These are phyloP conservation scores for Myrmophylax atrothorax DNA, from an alignment of 2,113 vertebrate genomes.

Conservation along the genomic window DNA sequence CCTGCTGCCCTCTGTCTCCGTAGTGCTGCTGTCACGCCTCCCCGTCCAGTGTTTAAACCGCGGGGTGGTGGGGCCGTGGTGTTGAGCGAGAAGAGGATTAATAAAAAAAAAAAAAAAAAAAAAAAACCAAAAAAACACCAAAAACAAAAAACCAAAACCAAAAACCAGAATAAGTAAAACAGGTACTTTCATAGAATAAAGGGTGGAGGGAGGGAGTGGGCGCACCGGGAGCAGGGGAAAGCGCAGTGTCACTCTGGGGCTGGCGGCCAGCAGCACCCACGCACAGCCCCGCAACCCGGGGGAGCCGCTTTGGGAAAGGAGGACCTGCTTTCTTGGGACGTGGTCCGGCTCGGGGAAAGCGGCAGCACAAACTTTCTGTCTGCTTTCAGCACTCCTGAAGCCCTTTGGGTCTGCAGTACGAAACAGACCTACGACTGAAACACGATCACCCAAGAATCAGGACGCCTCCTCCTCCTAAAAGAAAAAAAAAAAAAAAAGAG, in stretches of 20 bases:
- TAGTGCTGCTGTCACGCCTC: neutral
- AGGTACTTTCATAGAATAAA: neutral
- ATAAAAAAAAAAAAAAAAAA: no score
- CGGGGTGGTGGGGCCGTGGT: fast-evolving
- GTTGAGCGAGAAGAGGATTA: neutral
- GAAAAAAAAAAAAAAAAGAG: neutral
- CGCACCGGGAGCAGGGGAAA: neutral
- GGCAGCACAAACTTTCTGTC: conserved; percentile 18
- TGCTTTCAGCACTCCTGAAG: neutral
- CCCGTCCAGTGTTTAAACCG: neutral
- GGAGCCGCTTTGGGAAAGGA: neutral
- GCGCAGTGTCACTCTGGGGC: neutral
- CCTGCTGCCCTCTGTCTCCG: neutral
- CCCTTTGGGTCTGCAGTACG: neutral
- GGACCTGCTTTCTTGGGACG: neutral
- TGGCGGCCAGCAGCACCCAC: neutral
- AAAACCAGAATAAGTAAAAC: neutral
- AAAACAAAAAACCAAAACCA: neutral
- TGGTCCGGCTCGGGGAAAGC: neutral
- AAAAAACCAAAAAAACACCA: no score
- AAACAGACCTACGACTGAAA: neutral
- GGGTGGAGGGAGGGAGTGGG: neutral
- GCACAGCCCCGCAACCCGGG: neutral
- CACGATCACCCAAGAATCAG: neutral
- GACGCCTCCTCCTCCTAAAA: neutral